Conservation (phyloP, 2,888 invertebrate species). For the Eupithecia vulgata region DNA sequence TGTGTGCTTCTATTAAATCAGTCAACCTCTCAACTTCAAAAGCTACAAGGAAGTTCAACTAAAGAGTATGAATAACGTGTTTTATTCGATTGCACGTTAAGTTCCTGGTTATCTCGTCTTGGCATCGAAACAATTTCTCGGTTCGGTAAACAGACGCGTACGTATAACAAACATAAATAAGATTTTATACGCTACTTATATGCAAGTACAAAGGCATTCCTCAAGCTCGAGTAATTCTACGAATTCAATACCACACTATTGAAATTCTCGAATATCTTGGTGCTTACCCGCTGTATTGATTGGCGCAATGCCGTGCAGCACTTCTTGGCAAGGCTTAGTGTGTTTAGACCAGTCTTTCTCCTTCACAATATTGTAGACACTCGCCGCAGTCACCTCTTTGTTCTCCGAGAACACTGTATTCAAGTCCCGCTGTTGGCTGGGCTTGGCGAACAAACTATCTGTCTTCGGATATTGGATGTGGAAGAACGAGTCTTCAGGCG, state of each 20-base stretch:
- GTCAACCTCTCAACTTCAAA: not conserved
- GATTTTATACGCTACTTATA: not conserved
- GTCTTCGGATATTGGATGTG: slow-evolving; percentile 86
- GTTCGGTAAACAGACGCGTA: slow-evolving; percentile 4
- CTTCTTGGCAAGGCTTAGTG: slow-evolving; percentile 87
- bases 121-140: slow-evolving; percentile 28
- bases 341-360: slow-evolving; percentile 86
- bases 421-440: slow-evolving; percentile 56
- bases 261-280: slow-evolving; percentile 47
- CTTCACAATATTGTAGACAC: slow-evolving; percentile 59
- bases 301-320: slow-evolving; percentile 79
- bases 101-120: slow-evolving; percentile 36
- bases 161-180: slow-evolving; percentile 14
- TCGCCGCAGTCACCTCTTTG: slow-evolving; percentile 58
- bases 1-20: not conserved
- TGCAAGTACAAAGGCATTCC: slow-evolving; percentile 24
- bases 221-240: slow-evolving; percentile 25
- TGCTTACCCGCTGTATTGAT: slow-evolving; percentile 70
- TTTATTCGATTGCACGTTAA: slow-evolving; percentile 15
- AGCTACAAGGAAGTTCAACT: slow-evolving; percentile 23
- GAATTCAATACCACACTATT: slow-evolving; percentile 48
- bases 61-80: slow-evolving; percentile 20
- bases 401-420: slow-evolving; percentile 57
- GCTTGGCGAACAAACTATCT: slow-evolving; percentile 67
- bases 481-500: slow-evolving; percentile 89